phyloP scores from a whole-genome alignment of 2,113 vertebrate species.

The Mormoops blainvillei region DNA sequence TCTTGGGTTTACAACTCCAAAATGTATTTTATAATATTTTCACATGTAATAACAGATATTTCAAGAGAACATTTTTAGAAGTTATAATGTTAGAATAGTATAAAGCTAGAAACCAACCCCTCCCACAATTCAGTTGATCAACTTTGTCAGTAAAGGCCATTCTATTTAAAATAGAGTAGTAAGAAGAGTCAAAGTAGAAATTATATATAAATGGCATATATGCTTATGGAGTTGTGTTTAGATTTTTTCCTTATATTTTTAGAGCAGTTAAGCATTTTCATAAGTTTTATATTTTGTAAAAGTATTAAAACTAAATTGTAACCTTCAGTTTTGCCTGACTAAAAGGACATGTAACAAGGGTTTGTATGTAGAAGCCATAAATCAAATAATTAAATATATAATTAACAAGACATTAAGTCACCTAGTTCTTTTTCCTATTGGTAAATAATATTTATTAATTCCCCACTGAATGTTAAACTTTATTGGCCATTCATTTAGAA shows the following conservation, averaged over 20 bases:
- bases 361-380: background rate
- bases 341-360: background rate
- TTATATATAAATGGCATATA: background rate
- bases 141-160: background rate
- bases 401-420: background rate
- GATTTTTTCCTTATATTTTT: constrained; percentile 20
- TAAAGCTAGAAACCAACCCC: background rate
- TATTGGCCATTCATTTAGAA: background rate
- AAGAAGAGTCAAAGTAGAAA: constrained; percentile 38
- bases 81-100: background rate
- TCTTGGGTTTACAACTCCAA: background rate
- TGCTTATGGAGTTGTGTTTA: background rate
- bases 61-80: background rate
- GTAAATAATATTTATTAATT: background rate
- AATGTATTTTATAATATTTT: background rate
- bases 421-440: background rate
- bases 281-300: constrained; percentile 20
- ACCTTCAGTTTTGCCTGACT: background rate
- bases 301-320: constrained; percentile 10
- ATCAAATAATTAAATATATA: background rate
- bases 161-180: too few relatives aligned
- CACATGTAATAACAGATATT: background rate
- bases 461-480: background rate
- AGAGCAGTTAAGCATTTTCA: constrained; percentile 13
- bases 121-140: background rate